Evolutionary conservation across 2,888 invertebrate genomes (phyloP).

Genomic region (Rhyacophila evoluta): DNA sequence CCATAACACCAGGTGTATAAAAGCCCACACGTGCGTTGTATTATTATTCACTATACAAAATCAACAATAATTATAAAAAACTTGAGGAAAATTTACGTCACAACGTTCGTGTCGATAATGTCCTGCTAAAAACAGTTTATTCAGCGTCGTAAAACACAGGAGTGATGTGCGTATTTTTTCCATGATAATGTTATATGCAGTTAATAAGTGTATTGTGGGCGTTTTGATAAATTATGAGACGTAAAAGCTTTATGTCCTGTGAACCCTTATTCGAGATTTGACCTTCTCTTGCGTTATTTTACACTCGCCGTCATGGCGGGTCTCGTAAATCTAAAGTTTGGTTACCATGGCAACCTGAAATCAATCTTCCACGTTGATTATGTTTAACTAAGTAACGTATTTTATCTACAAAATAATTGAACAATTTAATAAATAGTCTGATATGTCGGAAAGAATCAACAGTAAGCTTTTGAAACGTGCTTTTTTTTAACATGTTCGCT

Average conservation of each 20-base stretch:
- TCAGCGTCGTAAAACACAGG: background rate
- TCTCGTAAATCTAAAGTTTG: background rate
- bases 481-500: too few species aligned
- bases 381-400: too few species aligned
- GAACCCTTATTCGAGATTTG: background rate
- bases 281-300: background rate
- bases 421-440: too few species aligned
- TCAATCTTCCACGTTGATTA: background rate
- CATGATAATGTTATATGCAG: background rate
- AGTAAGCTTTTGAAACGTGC: too few species aligned
- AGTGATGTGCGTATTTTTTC: background rate
- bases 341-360: background rate
- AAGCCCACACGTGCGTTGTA: background rate
- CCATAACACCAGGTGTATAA: slow-evolving; percentile 20
- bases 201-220: background rate
- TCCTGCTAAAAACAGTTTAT: background rate
- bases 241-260: background rate
- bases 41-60: background rate
- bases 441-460: too few species aligned
- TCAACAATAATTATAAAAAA: background rate
- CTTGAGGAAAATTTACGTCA: background rate
- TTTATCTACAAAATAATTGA: too few species aligned
- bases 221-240: background rate
- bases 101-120: background rate
- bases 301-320: background rate